These are phyloP conservation scores for Dipodomys merriami DNA, from an alignment of 2,113 vertebrate species.

Conservation along the genomic window DNA sequence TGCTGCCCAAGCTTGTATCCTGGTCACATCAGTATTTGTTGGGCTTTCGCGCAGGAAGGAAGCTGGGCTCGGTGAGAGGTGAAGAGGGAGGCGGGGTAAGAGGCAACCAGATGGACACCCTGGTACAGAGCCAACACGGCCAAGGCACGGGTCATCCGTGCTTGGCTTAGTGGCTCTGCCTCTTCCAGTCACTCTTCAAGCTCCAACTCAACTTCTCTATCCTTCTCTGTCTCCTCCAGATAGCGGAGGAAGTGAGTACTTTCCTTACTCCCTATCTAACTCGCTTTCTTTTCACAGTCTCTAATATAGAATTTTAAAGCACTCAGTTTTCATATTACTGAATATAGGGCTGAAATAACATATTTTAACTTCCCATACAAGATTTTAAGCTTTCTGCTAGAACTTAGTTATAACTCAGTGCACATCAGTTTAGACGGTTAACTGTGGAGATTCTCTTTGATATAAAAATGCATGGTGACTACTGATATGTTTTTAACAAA, in stretches of 20 bases:
- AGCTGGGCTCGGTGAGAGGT: not conserved
- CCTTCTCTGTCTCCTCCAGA: not conserved
- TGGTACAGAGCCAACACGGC: not conserved
- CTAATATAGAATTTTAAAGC: not conserved
- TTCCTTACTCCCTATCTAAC: not conserved
- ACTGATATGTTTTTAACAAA: not conserved
- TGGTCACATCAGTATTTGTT: not conserved
- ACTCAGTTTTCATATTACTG: not conserved
- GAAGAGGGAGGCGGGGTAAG: not conserved
- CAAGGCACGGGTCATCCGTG: not conserved
- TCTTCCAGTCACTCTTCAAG: slow-evolving; percentile 22
- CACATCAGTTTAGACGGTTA: not conserved
- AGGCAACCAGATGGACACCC: not conserved
- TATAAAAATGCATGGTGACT: not conserved
- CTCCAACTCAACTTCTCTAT: not conserved
- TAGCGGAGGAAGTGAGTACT: not conserved
- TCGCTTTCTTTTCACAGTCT: not conserved
- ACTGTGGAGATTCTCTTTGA: not conserved
- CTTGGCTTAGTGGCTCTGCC: not conserved
- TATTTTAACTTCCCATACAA: not conserved
- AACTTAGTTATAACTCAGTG: not conserved
- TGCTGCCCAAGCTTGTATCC: not conserved
- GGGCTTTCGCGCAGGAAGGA: not conserved
- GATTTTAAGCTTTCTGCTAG: slow-evolving; percentile 6
- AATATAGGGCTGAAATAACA: not conserved